These are phyloP conservation scores for Brenthis hecate DNA, from an alignment of 2,888 invertebrate species.

Conservation along the genomic window DNA sequence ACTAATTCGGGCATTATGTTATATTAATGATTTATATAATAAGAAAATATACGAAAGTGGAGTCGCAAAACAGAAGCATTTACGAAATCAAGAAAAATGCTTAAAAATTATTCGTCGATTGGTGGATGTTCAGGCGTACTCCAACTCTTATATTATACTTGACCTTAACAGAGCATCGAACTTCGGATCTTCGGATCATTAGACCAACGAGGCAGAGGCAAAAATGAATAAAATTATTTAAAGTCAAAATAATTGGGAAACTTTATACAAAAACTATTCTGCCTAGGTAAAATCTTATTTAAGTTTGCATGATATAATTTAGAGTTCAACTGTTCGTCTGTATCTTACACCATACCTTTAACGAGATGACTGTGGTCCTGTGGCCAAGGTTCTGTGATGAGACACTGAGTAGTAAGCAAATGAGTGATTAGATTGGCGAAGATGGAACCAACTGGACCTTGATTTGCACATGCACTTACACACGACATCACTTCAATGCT, in stretches of 20 bases:
- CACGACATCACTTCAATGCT: no score
- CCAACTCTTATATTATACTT: no score
- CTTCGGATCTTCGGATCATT: no score
- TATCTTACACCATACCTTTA: constrained; percentile 49
- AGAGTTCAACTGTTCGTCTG: neutral
- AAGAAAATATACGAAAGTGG: no score
- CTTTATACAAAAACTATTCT: neutral
- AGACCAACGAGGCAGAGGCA: no score
- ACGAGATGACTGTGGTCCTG: constrained; percentile 56
- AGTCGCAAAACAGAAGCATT: no score
- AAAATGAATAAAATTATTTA: neutral
- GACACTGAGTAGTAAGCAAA: constrained; percentile 65
- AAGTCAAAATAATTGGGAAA: neutral
- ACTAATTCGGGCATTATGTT: no score
- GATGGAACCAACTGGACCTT: constrained; percentile 57
- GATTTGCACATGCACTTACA: constrained; percentile 24
- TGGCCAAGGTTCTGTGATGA: constrained; percentile 66
- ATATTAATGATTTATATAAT: no score
- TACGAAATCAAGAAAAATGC: no score
- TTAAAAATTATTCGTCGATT: no score
- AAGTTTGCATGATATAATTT: neutral
- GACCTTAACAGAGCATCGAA: no score
- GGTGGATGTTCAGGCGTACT: no score
- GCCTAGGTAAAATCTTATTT: neutral
- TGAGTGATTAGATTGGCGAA: constrained; percentile 63